Base-by-base conservation (phyloP, 1,140 invertebrate genomes). In the Heterodera schachtii region DNA sequence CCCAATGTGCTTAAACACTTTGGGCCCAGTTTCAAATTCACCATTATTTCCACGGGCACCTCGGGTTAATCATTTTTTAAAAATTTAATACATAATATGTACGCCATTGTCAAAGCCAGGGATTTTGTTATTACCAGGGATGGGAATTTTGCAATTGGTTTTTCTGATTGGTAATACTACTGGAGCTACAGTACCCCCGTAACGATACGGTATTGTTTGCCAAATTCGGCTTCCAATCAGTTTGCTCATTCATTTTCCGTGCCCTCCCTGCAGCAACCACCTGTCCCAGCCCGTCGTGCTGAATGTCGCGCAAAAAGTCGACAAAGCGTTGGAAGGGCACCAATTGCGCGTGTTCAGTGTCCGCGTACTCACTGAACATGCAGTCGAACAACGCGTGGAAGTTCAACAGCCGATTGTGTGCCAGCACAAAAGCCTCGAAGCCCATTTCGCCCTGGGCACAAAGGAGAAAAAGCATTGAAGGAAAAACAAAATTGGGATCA, bases 381-480 rank as follows among this genome's bases (percentile, higher is more conserved):
- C 46, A 11, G 21, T 82, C 46, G 70, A 86, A 86, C 57, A 86
- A 43, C 9, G 79, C 73, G 69, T 84, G 74, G 60, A 86, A 82
- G 71, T 86, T 85, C 13, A 87, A 43, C 57, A 86, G 74, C 31
- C 86, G 84, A 71, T 86, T 85, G 71, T 87, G 79, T 4, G 86
- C 84, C 57, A 82, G 49, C 16, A 74, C 83, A 75, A 86, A 86
- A 19, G 78, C 80, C 78, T 87, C 86, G 75, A 85, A 86, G 0
- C 83, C 84, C 86, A 87, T 85, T 84, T 85, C 84, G 44, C 86
- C 81, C 83, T 84, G 49, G 21, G 64, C 44, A 41, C 3, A 66
- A n/a, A 11, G 43, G 9, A 44, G 9, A 43, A 31, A 57, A 31
- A 79, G 66, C 11, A 82, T 19, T 44, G 49, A 31, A 31, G 31